A percentile compares a stretch with the other conserved stretches of the same genome.
These are phyloP conservation scores for Drosophila testacea DNA, from an alignment of 2,888 invertebrate genomes.

Conservation along the genomic window DNA sequence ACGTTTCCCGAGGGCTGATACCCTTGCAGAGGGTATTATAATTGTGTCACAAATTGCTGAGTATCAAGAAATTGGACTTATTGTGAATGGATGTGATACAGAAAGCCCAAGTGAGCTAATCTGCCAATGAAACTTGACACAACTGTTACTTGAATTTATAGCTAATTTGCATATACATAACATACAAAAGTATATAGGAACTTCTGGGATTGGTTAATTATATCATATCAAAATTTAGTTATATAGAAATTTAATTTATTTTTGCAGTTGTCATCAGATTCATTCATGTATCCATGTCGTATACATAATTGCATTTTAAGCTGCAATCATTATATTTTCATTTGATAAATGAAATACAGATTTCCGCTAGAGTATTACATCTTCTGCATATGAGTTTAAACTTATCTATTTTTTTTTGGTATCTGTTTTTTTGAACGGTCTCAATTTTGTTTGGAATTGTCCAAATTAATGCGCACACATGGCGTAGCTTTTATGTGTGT, in stretches of 20 bases:
- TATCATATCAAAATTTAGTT: no score
- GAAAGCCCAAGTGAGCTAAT: background rate
- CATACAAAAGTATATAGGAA: no score
- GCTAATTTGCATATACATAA: background rate
- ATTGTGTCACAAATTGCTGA: background rate
- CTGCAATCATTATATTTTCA: background rate
- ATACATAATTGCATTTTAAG: background rate
- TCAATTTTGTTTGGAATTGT: constrained; percentile 43
- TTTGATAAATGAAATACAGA: background rate
- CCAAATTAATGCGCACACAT: constrained; percentile 53
- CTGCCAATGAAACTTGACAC: background rate
- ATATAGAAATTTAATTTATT: no score
- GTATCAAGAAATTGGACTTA: background rate
- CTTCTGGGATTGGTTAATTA: no score
- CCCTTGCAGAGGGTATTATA: constrained; percentile 3
- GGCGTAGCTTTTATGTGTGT: constrained; percentile 23
- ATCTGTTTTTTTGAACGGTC: constrained; percentile 18
- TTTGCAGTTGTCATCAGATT: no score
- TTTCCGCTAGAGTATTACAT: constrained; percentile 19
- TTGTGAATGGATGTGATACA: background rate
- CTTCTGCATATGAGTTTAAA: background rate
- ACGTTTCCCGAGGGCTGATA: constrained; percentile 26
- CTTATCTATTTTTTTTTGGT: constrained; percentile 5
- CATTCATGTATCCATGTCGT: no score
- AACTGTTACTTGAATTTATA: background rate